Evolutionary conservation across 2,888 invertebrate genomes (phyloP), one percentile per base, ranked within the genome.

Genomic region (Esperia sulphurella): DNA sequence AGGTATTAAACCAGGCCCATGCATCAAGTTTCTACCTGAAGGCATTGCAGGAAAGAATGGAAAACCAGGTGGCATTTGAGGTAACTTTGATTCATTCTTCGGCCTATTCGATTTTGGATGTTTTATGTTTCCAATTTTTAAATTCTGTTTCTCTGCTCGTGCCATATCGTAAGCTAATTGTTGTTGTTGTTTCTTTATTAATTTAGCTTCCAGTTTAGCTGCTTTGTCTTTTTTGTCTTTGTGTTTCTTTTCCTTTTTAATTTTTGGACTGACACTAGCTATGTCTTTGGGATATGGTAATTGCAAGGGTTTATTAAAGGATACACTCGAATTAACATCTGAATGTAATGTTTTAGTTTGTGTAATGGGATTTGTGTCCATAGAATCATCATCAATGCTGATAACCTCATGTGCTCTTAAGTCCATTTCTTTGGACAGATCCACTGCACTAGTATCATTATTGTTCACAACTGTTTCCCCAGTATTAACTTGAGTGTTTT

Each of bases 241-340:
- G 55, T 88, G 87, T 77, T 90, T 90, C 65, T 79, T 85, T 63
- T 92, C 93, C 61, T 92, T 92, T 62, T 92, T 91, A 61, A 85
- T 83, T 75, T 91, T 92, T 79, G 84, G 68, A 91, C 89, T 63
- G 84, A 90, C 65, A 89, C 89, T 68, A 91, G 91, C 64, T 91
- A 72, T 64, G 73, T 84, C 84, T 86, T 88, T 88, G 82, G 87
- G 71, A 75, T 71, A 91, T 58, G 84, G 79, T 67, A 75, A 63
- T 79, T 87, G 88, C 59, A 86, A 65, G 51, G 86, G 79, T 71
- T 86, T 87, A 56, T 81, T 85, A 55, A 88, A 84, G 48, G 90
- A 82, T 68, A 86, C 64, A 74, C 71, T 80, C 45, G 80, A 80
- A 57, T 65, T 75, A 55, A 75, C 67, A 57, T 83, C 79, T 28